Base-by-base conservation (phyloP, 1,140 invertebrate genomes). In the Notospermus geniculatus region DNA sequence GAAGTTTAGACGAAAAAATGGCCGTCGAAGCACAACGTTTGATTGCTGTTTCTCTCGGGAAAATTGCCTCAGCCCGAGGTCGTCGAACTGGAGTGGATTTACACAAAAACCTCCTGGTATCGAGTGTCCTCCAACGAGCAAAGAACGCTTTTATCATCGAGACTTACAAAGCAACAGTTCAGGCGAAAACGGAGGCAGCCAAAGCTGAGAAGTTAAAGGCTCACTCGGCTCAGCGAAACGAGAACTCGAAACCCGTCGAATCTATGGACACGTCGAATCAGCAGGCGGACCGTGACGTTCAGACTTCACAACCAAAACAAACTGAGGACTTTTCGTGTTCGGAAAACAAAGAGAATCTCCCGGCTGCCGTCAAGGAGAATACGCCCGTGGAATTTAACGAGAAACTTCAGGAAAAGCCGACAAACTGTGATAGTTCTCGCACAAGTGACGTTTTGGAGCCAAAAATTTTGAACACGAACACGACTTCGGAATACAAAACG, bases 121-220 rank as follows among this genome's bases (percentile, higher is more conserved):
- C 87, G 0, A 87, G 85, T 11, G 87, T 89, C 29, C 80, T 89
- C 19, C 86, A 87, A 66, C 88, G 88, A 75, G 87, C 87, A 9
- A 81, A 87, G 22, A 86, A 85, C 61, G 84, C 86, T 27, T 87
- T 86, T 73, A 86, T 88, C 85, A 85, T 87, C 72, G 86, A 88
- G 67, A 84, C 84, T 27, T 84, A 85, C 69, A 82, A 73, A 62
- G 22, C 23, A 15, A 39, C 59, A 17, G 54, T 62, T 19, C 19
- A 27, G n/a, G 39, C 25, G 29, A 58, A 59, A 59, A 58, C 30
- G 15, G 7, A 36, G 36, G 32, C 29, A 55, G 25, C 15, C n/a
- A 30, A 36, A 59, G 23, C 30, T 45, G 2, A 19, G 19, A 13
- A 29, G 17, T 17, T 2, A 29, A 17, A 2, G 2, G 13, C 2